Evolutionary conservation across 37 sponge, comb jelly and placozoan species (phyloP).

Genomic region (Oopsacas minuta): DNA sequence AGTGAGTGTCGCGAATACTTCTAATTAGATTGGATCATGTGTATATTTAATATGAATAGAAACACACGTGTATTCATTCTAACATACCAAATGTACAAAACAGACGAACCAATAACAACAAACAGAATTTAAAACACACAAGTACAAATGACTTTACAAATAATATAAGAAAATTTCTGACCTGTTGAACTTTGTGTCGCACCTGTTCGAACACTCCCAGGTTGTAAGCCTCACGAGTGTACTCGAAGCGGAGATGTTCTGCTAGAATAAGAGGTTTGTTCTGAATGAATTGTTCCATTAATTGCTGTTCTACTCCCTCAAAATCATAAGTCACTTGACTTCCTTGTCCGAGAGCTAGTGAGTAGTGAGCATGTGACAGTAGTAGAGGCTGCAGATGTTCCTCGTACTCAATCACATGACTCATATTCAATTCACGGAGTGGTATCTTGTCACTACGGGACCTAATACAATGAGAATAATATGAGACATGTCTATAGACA

Average conservation of each 20-base stretch:
- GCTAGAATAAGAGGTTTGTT: neutral
- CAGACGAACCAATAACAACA: too few species aligned
- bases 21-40: too few species aligned
- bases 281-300: conserved; percentile 1
- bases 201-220: conserved; percentile 12
- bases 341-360: conserved; percentile 18
- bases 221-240: conserved; percentile 18
- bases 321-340: neutral
- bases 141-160: too few species aligned
- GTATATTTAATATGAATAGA: too few species aligned
- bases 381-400: neutral
- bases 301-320: conserved; percentile 3
- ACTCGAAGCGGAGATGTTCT: conserved; percentile 18
- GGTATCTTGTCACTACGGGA: conserved; percentile 2
- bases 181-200: conserved; percentile 10
- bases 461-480: neutral
- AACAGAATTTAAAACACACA: neutral
- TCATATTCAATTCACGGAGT: neutral
- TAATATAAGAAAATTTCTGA: neutral
- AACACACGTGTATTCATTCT: too few species aligned
- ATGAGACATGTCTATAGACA: neutral
- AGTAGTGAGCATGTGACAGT: conserved; percentile 16
- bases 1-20: too few species aligned
- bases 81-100: too few species aligned
- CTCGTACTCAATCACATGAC: conserved; percentile 15